Base-by-base conservation (phyloP, 1,140 invertebrate genomes). In the Cyclargus thomasi region DNA sequence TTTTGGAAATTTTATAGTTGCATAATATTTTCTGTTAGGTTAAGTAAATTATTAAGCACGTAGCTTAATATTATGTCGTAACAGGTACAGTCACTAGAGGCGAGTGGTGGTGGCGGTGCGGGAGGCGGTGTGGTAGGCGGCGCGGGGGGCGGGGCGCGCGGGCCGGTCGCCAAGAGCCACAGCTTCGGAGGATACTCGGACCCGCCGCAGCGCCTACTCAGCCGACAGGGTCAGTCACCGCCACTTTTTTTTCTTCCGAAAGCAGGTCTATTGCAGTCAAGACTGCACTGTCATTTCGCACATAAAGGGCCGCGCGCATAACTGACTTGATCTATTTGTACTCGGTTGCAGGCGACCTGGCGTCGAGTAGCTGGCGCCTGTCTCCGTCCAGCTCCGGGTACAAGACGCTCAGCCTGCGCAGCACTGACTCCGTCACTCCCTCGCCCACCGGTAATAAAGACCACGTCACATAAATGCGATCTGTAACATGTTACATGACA, bases 371-470 rank as follows among this genome's bases (percentile, higher is more conserved):
- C 65, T 94, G 94, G 90, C 92, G 95, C 1, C 87, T 97, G 57
- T 96, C 95, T 73, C 95, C 96, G 0, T 95, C 95, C 21, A 96
- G 95, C 78, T 96, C 95, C 21, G 95, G 95, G 39, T 96, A 95
- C 91, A 96, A 96, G 82, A 90, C 90, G 89, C 94, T 70, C 92
- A 95, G 85, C 94, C 93, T 74, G 92, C 94, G 85, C 5, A 93
- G 95, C 73, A 96, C 95, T 29, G 95, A 96, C 79, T 91, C 95
- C 79, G 78, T 96, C 82, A 91, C 95, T 7, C 95, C 95, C 0
- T 95, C 95, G 20, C 95, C 95, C 10, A 94, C 93, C 11, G 92
- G 93, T 74, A 65, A 63, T 35, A 29, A 29, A 29, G 29, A 29
- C n/a, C n/a, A n/a, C n/a, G n/a, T n/a, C 29, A 29, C 4, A 2